Conservation (phyloP, 2,888 invertebrate species). For the Lochmaea capreae region DNA sequence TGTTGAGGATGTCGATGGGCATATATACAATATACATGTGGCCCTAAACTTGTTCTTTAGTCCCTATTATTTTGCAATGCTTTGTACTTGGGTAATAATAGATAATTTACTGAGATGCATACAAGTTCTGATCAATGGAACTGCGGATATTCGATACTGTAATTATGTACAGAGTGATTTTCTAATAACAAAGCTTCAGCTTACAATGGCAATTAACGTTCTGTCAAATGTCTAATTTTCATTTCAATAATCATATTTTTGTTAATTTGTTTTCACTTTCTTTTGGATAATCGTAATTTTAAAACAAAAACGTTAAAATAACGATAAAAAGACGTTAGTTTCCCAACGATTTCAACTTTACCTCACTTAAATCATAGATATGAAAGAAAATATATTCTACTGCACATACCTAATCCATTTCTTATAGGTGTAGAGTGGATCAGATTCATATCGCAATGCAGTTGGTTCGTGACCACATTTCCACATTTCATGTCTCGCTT, state of each 20-base stretch:
- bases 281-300: no score
- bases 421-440: constrained; percentile 37
- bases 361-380: background rate
- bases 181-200: background rate
- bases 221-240: no score
- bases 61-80: constrained; percentile 24
- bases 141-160: constrained; percentile 20
- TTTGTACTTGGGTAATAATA: constrained; percentile 23
- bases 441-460: constrained; percentile 47
- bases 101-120: constrained; percentile 23
- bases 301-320: no score
- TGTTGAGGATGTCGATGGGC: constrained; percentile 28
- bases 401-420: constrained; percentile 24
- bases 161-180: constrained; percentile 19
- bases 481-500: constrained; percentile 42
- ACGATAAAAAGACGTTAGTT: background rate
- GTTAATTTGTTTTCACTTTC: no score
- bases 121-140: constrained; percentile 18
- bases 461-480: constrained; percentile 52
- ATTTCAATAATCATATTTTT: no score
- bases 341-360: background rate
- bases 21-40: constrained; percentile 24
- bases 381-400: background rate
- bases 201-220: no score
- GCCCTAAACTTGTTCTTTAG: constrained; percentile 19